Evolutionary conservation across 2,113 vertebrate genomes (phyloP).

Genomic region (Puma concolor): DNA sequence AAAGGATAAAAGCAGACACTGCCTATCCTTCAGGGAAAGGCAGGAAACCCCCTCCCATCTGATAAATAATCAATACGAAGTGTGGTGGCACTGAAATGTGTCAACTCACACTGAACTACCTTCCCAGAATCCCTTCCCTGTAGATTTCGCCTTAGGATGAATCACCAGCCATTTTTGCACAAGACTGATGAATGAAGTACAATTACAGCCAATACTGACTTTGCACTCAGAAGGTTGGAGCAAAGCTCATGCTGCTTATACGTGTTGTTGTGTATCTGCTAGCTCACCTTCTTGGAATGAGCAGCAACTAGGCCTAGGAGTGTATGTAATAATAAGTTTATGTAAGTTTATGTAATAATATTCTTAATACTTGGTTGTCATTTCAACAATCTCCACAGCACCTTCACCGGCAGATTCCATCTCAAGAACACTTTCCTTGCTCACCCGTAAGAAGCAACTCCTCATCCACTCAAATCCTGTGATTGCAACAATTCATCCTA

Average conservation of each 20-base stretch:
- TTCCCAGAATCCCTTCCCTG: background rate
- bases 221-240: background rate
- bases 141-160: background rate
- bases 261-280: background rate
- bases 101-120: background rate
- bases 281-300: background rate
- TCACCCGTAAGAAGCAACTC: background rate
- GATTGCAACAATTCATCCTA: background rate
- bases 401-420: background rate
- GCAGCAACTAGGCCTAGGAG: background rate
- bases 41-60: background rate
- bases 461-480: background rate
- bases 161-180: background rate
- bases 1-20: background rate
- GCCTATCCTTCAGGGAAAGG: background rate
- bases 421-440: background rate
- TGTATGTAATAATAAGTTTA: background rate
- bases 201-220: background rate
- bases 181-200: background rate
- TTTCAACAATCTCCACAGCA: background rate
- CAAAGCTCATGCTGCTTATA: background rate
- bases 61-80: background rate
- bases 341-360: background rate
- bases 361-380: background rate
- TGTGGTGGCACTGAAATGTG: background rate